Evolutionary conservation across 2,797 vertebrate species (phyloP), one percentile per base, ranked within the genome.

Genomic region (Scomberomorus guttatus): DNA sequence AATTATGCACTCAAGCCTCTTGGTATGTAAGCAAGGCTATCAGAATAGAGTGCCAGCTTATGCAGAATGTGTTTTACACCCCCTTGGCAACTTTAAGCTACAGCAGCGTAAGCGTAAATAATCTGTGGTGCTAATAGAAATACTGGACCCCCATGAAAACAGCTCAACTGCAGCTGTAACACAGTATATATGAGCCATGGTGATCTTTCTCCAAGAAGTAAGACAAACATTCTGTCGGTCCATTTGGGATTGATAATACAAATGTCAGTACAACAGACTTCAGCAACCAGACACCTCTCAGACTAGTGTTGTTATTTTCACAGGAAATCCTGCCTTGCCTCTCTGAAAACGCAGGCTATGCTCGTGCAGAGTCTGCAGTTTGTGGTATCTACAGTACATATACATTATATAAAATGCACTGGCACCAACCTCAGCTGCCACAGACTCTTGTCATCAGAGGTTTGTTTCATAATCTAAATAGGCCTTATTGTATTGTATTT

Each of bases 261-360:
- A 84, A 83, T 66, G 66, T 84, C 80, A 73, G 67, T 9, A n/a
- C 29, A 60, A 63, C 39, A 74, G 61, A 55, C 54, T 59, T 64
- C 25, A 75, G 75, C 59, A 65, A 42, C 24, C 75, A 74, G 27
- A 60, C 44, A 24, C 34, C 22, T 24, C 20, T 5, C 1, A 61
- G 52, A 66, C 5, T 32, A 32, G 29, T 32, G 29, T 44, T 34
- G 6, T 29, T 58, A 37, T 39, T 62, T 42, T 60, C 39, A 73
- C 42, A 76, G 61, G 54, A 81, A 73, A 79, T 80, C 54, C 59
- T 67, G 54, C 32, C 24, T 22, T 1, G 1, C 24, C 9, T 25
- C 39, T 66, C 46, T 72, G n/a, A 63, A 54, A 74, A 50, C 5
- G 15, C 17, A 48, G 63, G 42, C 25, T 48, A 5, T 25, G 50